These are phyloP conservation scores for Natrix natrix DNA, from an alignment of 2,797 vertebrate species.

Conservation along the genomic window DNA sequence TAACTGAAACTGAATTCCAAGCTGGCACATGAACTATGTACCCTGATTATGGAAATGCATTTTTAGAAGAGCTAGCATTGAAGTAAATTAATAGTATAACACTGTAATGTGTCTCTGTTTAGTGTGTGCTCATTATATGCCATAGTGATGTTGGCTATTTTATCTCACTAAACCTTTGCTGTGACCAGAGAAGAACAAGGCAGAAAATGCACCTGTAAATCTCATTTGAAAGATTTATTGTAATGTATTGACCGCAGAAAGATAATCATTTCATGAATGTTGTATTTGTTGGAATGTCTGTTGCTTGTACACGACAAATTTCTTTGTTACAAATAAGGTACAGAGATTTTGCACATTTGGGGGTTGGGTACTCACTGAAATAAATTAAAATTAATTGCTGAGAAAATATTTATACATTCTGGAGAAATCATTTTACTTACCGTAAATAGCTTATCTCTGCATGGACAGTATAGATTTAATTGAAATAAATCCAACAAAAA, in stretches of 20 bases:
- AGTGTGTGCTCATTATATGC: background rate
- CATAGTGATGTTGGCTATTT: fast-evolving
- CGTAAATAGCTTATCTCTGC: background rate
- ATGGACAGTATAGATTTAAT: background rate
- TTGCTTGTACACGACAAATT: constrained; percentile 9
- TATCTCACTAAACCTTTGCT: background rate
- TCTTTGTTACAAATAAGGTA: background rate
- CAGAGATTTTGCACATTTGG: background rate
- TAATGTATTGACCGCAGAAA: background rate
- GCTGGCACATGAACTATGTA: background rate
- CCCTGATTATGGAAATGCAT: fast-evolving
- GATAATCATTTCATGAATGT: background rate
- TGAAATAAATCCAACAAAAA: constrained; percentile 6
- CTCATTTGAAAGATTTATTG: background rate
- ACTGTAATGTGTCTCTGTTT: background rate
- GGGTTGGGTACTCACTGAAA: background rate
- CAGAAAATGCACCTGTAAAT: background rate
- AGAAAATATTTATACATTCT: background rate
- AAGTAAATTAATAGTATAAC: background rate
- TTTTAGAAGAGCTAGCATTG: background rate
- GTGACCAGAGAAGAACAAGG: constrained; percentile 7
- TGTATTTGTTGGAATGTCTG: constrained; percentile 7
- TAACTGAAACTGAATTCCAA: background rate
- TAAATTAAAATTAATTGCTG: background rate
- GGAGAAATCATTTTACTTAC: background rate